Evolutionary conservation across 2,113 vertebrate species (phyloP).

Genomic region (Andinoacara biseriatus): DNA sequence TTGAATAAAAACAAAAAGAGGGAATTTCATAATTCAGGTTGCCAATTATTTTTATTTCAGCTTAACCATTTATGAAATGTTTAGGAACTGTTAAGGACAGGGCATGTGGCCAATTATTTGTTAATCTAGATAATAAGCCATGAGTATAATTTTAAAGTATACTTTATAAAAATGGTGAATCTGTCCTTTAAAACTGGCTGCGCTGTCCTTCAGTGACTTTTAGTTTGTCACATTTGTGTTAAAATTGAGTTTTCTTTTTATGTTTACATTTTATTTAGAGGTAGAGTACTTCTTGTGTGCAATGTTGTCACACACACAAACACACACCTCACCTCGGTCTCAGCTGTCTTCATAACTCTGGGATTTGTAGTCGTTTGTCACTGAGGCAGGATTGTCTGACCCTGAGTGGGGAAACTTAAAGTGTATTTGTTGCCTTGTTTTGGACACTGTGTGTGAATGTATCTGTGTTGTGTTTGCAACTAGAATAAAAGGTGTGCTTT

Average conservation of each 20-base stretch:
- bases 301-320: not conserved
- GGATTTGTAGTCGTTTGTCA: constrained; percentile 54
- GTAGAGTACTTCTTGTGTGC: not conserved
- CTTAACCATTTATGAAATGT: not conserved
- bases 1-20: not conserved
- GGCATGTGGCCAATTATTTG: not conserved
- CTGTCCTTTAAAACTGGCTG: not conserved
- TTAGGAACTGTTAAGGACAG: not conserved
- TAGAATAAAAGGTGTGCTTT: constrained; percentile 68
- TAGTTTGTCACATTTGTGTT: not conserved
- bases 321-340: constrained; percentile 8
- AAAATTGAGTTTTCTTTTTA: not conserved
- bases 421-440: constrained; percentile 55
- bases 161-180: not conserved
- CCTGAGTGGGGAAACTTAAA: constrained; percentile 3
- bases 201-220: not conserved
- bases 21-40: not conserved
- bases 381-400: not conserved
- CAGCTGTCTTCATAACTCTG: constrained; percentile 52
- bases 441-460: constrained; percentile 57
- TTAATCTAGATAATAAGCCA: not conserved
- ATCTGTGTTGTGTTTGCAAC: constrained; percentile 40
- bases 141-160: not conserved
- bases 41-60: not conserved
- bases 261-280: not conserved